Conservation (phyloP, 1,140 invertebrate species). For the Chironomus tepperi region DNA sequence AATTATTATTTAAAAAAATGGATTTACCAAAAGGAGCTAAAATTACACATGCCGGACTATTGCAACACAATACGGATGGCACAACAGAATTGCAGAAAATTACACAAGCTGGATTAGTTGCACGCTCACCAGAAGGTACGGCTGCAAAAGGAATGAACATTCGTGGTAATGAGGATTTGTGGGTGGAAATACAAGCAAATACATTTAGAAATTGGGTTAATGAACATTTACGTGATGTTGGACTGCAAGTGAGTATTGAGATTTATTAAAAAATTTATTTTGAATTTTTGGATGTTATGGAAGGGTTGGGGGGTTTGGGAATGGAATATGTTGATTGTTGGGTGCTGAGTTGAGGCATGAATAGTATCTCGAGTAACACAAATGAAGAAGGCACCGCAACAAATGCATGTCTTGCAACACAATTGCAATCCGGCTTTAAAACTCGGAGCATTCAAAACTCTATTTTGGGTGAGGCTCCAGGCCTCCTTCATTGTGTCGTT, state of each 20-base stretch:
- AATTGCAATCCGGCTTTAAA: too few species aligned
- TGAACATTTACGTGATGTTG: slow-evolving; percentile 71
- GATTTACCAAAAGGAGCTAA: slow-evolving; percentile 36
- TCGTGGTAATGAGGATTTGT: slow-evolving; percentile 85
- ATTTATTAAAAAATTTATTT: background rate
- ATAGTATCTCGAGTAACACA: too few species aligned
- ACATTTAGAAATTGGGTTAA: slow-evolving; percentile 98
- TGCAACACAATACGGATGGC: slow-evolving; percentile 39
- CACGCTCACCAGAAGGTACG: slow-evolving; percentile 81
- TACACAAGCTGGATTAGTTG: slow-evolving; percentile 64
- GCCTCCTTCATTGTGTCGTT: too few species aligned
- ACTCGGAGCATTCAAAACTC: too few species aligned
- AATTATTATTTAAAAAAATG: background rate
- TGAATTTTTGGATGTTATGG: background rate
- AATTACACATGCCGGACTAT: slow-evolving; percentile 38
- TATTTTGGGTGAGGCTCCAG: too few species aligned
- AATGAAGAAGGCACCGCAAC: too few species aligned
- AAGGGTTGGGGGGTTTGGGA: background rate
- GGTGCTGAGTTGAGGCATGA: too few species aligned
- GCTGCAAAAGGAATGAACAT: slow-evolving; percentile 88
- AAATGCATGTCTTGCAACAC: too few species aligned
- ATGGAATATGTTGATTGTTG: too few species aligned
- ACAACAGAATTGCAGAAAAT: slow-evolving; percentile 42
- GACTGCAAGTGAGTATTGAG: slow-evolving; percentile 46
- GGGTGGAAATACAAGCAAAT: slow-evolving; percentile 94